Conservation (phyloP, 2,113 vertebrate species). For the Hippocampus barbouri region DNA sequence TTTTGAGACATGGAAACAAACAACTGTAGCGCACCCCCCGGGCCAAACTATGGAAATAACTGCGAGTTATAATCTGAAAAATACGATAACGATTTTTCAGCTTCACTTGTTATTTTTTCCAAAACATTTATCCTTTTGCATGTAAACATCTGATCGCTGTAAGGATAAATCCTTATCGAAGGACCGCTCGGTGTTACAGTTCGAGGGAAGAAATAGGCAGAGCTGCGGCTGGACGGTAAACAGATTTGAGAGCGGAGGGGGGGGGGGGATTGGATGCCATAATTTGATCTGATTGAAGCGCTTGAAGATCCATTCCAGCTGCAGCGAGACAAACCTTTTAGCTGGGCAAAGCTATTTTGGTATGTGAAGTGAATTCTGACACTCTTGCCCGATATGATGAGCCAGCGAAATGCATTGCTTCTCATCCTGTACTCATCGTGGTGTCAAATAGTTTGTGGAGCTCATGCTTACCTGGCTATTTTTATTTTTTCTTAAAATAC, state of each 20-base stretch:
- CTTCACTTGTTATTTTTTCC: background rate
- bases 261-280: background rate
- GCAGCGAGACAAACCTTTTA: background rate
- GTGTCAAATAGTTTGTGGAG: background rate
- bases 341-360: background rate
- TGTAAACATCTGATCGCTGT: background rate
- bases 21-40: no score
- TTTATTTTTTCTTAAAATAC: background rate
- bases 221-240: background rate
- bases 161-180: background rate
- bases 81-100: background rate
- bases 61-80: no score
- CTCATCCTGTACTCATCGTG: background rate
- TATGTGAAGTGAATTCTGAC: background rate
- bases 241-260: background rate
- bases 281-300: background rate
- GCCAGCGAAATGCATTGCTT: background rate
- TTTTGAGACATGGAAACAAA: no score
- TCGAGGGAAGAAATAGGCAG: background rate
- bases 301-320: background rate
- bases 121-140: background rate
- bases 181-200: background rate
- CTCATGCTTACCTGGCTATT: background rate
- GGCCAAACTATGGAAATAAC: no score
- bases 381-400: background rate